Evolutionary conservation across 2,888 invertebrate species (phyloP), one percentile per base, ranked within the genome.

Genomic region (Seira musarum): DNA sequence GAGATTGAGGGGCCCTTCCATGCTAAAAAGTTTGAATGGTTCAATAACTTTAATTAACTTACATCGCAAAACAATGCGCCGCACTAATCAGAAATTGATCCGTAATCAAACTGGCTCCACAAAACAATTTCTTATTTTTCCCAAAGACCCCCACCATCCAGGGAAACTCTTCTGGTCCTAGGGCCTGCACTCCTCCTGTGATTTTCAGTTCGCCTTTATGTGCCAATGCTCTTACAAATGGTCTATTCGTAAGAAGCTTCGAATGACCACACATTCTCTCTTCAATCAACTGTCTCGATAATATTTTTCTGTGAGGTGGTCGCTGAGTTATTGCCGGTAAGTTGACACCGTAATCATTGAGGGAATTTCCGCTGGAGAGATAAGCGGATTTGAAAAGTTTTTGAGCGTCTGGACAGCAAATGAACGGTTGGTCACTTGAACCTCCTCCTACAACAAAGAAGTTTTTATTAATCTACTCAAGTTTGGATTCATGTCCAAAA

Each of bases 61-160:
- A 96, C 96, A 95, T 94, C 30, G 95, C 95, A 24, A 96, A 94
- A 88, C 96, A 96, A 89, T 96, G 96, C 0, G 96, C 95, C 2
- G 96, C 96, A 1, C 95, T 94, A 10, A 96, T 90, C 67, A 96
- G 93, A 88, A 96, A 95, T 65, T 88, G 89, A 83, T 92, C 92
- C 17, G 64, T 71, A 25, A 86, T 76, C n/a, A 86, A 65, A n/a
- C 83, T 74, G 0, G 80, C 86, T 1, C 85, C 86, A 67, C 86
- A 86, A 24, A 82, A 80, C 15, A 82, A 71, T 49, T 81, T 83
- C 0, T 68, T 57, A 22, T 77, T 83, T 30, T 71, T 82, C 15
- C 81, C 85, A 30, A 85, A 82, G 10, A 86, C 63, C 1, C 83
- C 84, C 0, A 89, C 89, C 70, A 89, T 89, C 95, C 95, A 92